Base-by-base conservation (phyloP, 2,888 invertebrate genomes). In the Cepaea hortensis region DNA sequence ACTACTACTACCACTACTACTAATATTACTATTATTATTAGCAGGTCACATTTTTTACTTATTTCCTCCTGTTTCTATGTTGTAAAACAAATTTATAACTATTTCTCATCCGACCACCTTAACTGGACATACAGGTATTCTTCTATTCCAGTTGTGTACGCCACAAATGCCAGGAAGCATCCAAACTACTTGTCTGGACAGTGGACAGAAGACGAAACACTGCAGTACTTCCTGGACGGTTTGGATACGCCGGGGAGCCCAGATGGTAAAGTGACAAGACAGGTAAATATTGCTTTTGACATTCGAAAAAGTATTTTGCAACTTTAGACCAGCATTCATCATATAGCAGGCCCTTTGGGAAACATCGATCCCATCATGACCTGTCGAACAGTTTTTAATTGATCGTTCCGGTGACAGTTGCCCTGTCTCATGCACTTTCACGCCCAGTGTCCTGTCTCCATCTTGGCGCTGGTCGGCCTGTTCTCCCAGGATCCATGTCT, bases 191-290 rank as follows among this genome's bases (percentile, higher is more conserved):
- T 90, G n/a, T 92, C 93, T 55, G 93, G 93, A 15, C 91, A 93
- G 87, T 93, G 93, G 93, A 92, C 93, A 35, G 90, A 92, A 86
- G 93, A 93, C 70, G 85, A 93, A 85, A 91, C 91, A 23, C 88
- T 93, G n/a, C 91, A 91, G 65, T 89, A 91, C 89, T 93, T 93
- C 90, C 89, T 93, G 86, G 92, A 93, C 88, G 91, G 91, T 79
- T 90, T 93, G 83, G 93, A 93, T 86, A 92, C 93, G 0, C 93
- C 93, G 4, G 93, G 92, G 84, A 90, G 90, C 87, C 91, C 92
- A n/a, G 93, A 93, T 88, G 93, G 93, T 62, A 91, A 91, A 75
- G 93, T 93, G 20, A 93, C 93, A 13, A 88, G 91, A 76, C 85
- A 86, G 86, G 86, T 86, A 70, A 75, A 46, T 23, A n/a, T 7